Conservation (phyloP, 1,140 invertebrate species). For the Archivesica marissinica region DNA sequence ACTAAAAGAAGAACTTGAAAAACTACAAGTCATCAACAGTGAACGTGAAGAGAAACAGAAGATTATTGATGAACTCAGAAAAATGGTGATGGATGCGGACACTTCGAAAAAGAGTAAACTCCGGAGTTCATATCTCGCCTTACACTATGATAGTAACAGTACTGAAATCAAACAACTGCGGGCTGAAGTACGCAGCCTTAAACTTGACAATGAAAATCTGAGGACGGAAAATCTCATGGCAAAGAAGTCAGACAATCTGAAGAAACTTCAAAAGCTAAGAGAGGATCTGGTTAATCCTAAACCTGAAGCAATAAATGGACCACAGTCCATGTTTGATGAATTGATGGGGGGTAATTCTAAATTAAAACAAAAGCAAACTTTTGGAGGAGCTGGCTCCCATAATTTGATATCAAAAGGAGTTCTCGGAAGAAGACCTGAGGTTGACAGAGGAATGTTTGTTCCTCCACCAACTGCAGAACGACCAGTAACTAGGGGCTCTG, state of each 20-base stretch:
- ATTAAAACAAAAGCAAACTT: constrained; percentile 3
- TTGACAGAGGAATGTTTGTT: constrained; percentile 12
- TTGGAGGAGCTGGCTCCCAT: constrained; percentile 19
- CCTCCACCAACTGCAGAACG: background rate
- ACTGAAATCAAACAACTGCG: constrained; percentile 50
- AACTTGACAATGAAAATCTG: constrained; percentile 51
- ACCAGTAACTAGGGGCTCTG: constrained; percentile 29
- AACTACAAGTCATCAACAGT: constrained; percentile 52
- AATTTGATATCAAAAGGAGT: background rate
- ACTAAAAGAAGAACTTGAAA: constrained; percentile 56
- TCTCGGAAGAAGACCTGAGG: constrained; percentile 1
- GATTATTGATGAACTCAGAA: constrained; percentile 59
- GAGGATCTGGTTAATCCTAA: constrained; percentile 23
- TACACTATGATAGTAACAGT: constrained; percentile 52
- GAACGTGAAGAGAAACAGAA: constrained; percentile 62
- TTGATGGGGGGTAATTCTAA: constrained; percentile 3
- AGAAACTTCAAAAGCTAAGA: constrained; percentile 44
- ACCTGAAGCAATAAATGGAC: constrained; percentile 18
- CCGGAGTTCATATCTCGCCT: constrained; percentile 51
- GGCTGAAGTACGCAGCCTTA: constrained; percentile 44
- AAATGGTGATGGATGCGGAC: constrained; percentile 61
- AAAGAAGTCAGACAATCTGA: constrained; percentile 57
- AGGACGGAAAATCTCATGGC: constrained; percentile 61
- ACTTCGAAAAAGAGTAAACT: constrained; percentile 59
- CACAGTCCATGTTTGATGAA: constrained; percentile 15